Evolutionary conservation across 2,888 invertebrate genomes (phyloP), one percentile per base, ranked within the genome.

Genomic region (Platycheirus rosarum): DNA sequence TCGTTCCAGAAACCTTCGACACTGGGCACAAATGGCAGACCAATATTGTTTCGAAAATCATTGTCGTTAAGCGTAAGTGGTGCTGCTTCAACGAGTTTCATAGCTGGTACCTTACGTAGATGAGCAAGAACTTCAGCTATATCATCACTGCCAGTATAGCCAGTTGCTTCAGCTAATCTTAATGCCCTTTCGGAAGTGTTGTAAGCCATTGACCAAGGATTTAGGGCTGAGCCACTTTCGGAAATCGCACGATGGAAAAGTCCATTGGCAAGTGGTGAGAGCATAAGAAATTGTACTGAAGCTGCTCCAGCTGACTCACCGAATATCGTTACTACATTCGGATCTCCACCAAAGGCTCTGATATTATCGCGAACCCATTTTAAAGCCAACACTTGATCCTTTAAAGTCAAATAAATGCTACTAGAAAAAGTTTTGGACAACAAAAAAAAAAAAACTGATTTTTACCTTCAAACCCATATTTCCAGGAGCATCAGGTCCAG

Each of bases 231-330:
- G 0, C 93, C 93, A 84, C 93, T 93, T 87, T 93, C 92, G 0
- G 93, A 92, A 57, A 93, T 93, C 8, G 92, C 93, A 2, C 92
- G 92, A 85, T 93, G 93, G 87, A 93, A 93, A n/a, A 93, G 89
- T 29, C 93, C 93, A 90, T 91, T 89, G 2, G 92, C 92, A 20
- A 91, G 88, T 1, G 92, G 91, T 0, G 93, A 93, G 2, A 93
- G 88, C 90, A 93, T 90, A 74, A 93, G 91, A 37, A 93, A 90
- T 85, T 93, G 93, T 0, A 93, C 93, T 4, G 93, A 93, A 8
- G 92, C 93, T 0, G 91, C 93, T 5, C 93, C 93, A 5, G 93
- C 93, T 0, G 93, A 93, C 88, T 93, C 93, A 0, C 93, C 93
- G 86, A 93, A 93, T 75, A 93, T 91, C 8, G 93, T 93, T 51